These are phyloP conservation scores for Phengaris arion DNA, from an alignment of 2,888 invertebrate species.

Conservation along the genomic window DNA sequence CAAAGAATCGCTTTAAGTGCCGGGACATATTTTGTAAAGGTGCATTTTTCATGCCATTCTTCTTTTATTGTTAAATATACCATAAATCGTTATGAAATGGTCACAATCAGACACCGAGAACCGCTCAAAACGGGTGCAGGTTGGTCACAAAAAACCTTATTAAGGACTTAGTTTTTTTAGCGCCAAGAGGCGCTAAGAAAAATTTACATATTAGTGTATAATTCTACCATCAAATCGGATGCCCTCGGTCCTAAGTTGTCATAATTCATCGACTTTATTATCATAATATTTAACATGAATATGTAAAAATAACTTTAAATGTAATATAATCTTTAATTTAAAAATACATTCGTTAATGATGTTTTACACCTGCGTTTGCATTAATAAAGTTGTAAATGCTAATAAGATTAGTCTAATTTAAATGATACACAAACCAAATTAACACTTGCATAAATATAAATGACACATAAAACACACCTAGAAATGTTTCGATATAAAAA, in stretches of 20 bases:
- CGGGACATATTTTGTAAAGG: slow-evolving; percentile 46
- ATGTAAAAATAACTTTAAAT: slow-evolving; percentile 6
- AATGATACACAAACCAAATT: slow-evolving; percentile 29
- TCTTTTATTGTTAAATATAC: slow-evolving; percentile 76
- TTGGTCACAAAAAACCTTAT: slow-evolving; percentile 48
- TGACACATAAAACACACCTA: slow-evolving; percentile 22
- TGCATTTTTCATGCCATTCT: slow-evolving; percentile 46
- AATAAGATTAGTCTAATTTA: slow-evolving; percentile 33
- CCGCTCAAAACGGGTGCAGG: slow-evolving; percentile 51
- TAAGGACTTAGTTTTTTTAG: slow-evolving; percentile 53
- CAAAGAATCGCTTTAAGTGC: slow-evolving; percentile 55
- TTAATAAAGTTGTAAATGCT: slow-evolving; percentile 37
- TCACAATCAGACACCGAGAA: slow-evolving; percentile 62
- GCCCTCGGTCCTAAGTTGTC: slow-evolving; percentile 4
- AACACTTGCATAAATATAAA: slow-evolving; percentile 20
- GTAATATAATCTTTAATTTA: slow-evolving; percentile 17
- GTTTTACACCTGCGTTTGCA: slow-evolving; percentile 33
- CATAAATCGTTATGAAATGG: slow-evolving; percentile 77
- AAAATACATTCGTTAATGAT: slow-evolving; percentile 31
- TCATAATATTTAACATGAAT: slow-evolving; percentile 9
- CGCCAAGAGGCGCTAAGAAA: slow-evolving; percentile 59
- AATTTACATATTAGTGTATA: slow-evolving; percentile 68
- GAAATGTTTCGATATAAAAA: slow-evolving; percentile 22
- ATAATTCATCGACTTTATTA: slow-evolving; percentile 23
- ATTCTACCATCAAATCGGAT: slow-evolving; percentile 17